These are phyloP conservation scores for Colinus virginianus DNA, from an alignment of 2,113 vertebrate genomes.

Conservation along the genomic window DNA sequence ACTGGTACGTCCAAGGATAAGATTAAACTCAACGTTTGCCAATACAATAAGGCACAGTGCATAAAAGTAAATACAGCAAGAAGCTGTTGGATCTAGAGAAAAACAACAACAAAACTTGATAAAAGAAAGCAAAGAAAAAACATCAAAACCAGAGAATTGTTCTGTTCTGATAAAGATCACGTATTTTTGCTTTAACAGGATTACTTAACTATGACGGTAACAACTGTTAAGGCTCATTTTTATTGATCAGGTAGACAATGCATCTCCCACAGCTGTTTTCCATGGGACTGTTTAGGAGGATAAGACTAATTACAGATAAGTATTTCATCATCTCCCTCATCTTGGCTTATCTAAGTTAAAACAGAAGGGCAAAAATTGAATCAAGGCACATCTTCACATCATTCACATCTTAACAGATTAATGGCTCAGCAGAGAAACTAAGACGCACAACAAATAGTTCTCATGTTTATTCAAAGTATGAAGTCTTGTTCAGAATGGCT, in stretches of 20 bases:
- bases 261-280: not conserved
- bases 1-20: not conserved
- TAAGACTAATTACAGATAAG: not conserved
- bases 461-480: not conserved
- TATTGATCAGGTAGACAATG: not conserved
- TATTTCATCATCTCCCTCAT: not conserved
- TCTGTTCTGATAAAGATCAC: not conserved
- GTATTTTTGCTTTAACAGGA: constrained; percentile 9
- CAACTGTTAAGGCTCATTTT: constrained; percentile 18
- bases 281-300: not conserved
- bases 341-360: not conserved
- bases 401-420: constrained; percentile 1
- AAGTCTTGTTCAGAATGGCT: not conserved
- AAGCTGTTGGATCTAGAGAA: not conserved
- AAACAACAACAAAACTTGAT: not conserved
- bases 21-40: not conserved
- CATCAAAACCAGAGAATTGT: not conserved
- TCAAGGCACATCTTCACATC: not conserved
- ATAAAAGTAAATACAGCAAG: not conserved
- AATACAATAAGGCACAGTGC: not conserved
- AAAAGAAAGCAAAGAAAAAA: no score
- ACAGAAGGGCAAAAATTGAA: constrained; percentile 7
- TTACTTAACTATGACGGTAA: not conserved
- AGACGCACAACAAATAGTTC: not conserved
- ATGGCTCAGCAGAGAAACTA: not conserved